These are phyloP conservation scores for Aldrovandia affinis DNA, from an alignment of 2,797 vertebrate species.

Conservation along the genomic window DNA sequence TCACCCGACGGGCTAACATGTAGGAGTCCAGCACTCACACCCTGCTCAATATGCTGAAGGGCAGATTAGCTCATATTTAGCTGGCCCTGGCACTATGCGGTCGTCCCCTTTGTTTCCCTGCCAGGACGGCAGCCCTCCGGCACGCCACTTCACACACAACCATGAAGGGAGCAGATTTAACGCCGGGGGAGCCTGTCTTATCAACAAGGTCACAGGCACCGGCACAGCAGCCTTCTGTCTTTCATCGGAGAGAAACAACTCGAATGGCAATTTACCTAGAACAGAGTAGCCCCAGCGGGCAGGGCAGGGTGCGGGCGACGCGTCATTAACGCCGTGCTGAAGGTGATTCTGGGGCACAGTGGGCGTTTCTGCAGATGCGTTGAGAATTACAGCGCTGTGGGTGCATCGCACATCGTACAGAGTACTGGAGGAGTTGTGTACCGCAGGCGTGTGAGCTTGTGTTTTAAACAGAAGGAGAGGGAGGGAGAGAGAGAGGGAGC, in stretches of 20 bases:
- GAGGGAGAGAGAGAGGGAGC: too few species aligned
- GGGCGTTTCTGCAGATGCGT: constrained; percentile 76
- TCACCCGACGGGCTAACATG: neutral
- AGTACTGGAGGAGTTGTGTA: constrained; percentile 36
- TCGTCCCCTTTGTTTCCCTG: constrained; percentile 33
- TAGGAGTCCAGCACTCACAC: neutral
- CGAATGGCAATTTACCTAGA: constrained; percentile 71
- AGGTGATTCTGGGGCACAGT: constrained; percentile 76
- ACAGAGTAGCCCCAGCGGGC: constrained; percentile 67
- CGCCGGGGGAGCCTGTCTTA: constrained; percentile 32
- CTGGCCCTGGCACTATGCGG: neutral
- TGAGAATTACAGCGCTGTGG: constrained; percentile 66
- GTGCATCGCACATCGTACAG: too few species aligned
- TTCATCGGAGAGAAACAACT: constrained; percentile 59
- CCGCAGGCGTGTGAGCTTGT: constrained; percentile 70
- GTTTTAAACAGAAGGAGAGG: constrained; percentile 29
- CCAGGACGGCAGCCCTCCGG: constrained; percentile 14
- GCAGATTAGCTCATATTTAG: constrained; percentile 2
- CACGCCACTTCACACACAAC: constrained; percentile 16
- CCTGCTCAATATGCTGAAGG: constrained; percentile 2
- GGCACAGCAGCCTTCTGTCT: constrained; percentile 31
- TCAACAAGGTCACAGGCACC: constrained; percentile 44
- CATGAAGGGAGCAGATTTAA: constrained; percentile 30
- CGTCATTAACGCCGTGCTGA: constrained; percentile 74
- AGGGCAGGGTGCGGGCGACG: constrained; percentile 64